Evolutionary conservation across 2,888 invertebrate genomes (phyloP).

Genomic region (Metellina segmentata): DNA sequence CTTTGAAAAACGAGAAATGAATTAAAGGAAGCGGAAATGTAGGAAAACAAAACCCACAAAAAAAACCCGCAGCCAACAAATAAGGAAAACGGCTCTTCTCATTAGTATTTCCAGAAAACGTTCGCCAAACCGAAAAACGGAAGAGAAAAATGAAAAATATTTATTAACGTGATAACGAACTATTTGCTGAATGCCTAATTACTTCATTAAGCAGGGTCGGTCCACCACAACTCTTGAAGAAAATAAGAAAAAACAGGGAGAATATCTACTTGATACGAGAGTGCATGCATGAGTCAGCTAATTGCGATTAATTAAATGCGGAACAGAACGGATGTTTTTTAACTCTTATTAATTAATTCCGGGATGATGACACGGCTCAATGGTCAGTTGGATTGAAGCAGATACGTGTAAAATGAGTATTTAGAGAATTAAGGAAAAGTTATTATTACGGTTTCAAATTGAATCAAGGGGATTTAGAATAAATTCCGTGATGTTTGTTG

Average conservation of each 20-base stretch:
- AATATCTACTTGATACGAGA: constrained; percentile 7
- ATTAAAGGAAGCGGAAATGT: too few species aligned
- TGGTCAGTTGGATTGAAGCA: constrained; percentile 8
- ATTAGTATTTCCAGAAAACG: background rate
- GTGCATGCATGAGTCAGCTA: constrained; percentile 18
- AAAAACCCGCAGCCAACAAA: background rate
- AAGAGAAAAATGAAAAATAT: background rate
- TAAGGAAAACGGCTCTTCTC: background rate
- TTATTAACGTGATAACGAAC: constrained; percentile 39
- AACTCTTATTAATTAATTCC: constrained; percentile 49
- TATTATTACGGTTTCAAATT: background rate
- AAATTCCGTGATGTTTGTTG: too few species aligned
- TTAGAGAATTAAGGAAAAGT: background rate
- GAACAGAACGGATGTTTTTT: constrained; percentile 8
- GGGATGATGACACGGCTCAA: background rate
- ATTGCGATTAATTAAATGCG: constrained; percentile 35
- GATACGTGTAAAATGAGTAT: background rate
- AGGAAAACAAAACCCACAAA: too few species aligned
- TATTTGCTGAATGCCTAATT: constrained; percentile 38
- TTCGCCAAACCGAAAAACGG: background rate
- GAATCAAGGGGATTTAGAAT: background rate
- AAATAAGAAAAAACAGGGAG: background rate
- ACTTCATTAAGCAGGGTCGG: constrained; percentile 26
- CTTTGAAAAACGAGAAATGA: too few species aligned
- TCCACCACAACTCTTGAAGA: constrained; percentile 11